Evolutionary conservation across 2,888 invertebrate species (phyloP).

Genomic region (Nomada ferruginata): DNA sequence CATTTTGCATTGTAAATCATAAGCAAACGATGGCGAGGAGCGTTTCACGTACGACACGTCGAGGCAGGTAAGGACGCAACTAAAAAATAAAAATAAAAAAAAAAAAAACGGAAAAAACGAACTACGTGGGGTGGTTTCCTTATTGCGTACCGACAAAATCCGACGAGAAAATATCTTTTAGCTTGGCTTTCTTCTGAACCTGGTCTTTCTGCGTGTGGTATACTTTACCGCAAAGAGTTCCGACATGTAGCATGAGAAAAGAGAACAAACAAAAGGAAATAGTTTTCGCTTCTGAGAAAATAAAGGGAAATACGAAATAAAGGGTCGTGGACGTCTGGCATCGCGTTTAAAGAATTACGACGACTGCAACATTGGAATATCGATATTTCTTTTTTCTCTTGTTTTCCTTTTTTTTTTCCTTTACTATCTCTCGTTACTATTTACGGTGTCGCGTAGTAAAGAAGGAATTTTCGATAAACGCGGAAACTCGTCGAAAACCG

Average conservation of each 20-base stretch:
- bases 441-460: slow-evolving; percentile 19
- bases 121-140: slow-evolving; percentile 69
- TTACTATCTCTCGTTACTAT: slow-evolving; percentile 15
- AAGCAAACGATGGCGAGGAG: slow-evolving; percentile 60
- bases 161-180: slow-evolving; percentile 94
- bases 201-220: slow-evolving; percentile 91
- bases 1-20: slow-evolving; percentile 50
- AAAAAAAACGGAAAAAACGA: slow-evolving; percentile 30
- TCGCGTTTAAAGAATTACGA: slow-evolving; percentile 42
- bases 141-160: slow-evolving; percentile 89
- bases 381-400: slow-evolving; percentile 56
- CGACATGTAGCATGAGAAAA: slow-evolving; percentile 79
- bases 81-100: slow-evolving; percentile 36
- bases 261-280: slow-evolving; percentile 76
- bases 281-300: slow-evolving; percentile 65
- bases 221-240: slow-evolving; percentile 87
- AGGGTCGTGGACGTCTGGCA: slow-evolving; percentile 26
- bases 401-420: slow-evolving; percentile 6
- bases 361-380: slow-evolving; percentile 55
- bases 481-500: slow-evolving; percentile 20
- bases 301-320: slow-evolving; percentile 45
- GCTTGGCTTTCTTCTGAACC: slow-evolving; percentile 93
- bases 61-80: slow-evolving; percentile 61
- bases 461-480: slow-evolving; percentile 8
- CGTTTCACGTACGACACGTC: slow-evolving; percentile 51